Evolutionary conservation across 2,888 invertebrate genomes (phyloP), one percentile per base, ranked within the genome.

Genomic region (Tiphia femorata): DNA sequence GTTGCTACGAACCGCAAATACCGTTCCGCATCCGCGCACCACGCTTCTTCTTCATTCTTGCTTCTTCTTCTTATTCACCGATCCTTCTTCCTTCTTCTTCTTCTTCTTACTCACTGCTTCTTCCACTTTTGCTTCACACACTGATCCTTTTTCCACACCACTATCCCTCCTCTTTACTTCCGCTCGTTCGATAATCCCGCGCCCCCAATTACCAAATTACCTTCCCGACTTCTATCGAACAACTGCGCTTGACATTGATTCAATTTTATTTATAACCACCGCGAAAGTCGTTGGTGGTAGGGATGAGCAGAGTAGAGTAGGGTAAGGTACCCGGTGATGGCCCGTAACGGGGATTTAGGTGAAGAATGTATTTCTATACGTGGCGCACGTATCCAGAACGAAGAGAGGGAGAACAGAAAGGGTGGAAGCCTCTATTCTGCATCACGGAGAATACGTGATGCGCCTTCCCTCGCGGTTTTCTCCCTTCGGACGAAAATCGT

Each of bases 331-430:
- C n/a, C n/a, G 61, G 68, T 64, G 62, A 63, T 67, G 64, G 61
- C 38, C 56, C 52, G 56, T 63, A 68, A 68, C 64, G 51, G 68
- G 64, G 53, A 63, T 67, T 69, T 56, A 54, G 53, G n/a, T 57
- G 66, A 69, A 70, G 71, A 62, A 70, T 68, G 66, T 72, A 76
- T 74, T 76, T 72, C 59, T 65, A 55, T 76, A 76, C 72, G 72
- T 76, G 74, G 70, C 59, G 40, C 65, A 76, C 73, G 73, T 76
- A 63, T 56, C 44, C 33, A 56, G 42, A 65, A 75, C 72, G 73
- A 75, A 66, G 51, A 38, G 54, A 62, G 25, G 49, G 61, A 59
- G 20, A 17, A 23, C 38, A 10, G 37, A 49, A 60, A 37, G 46
- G 56, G 51, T 57, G 29, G 21, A 54, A 47, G 62, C 58, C 66